These are phyloP conservation scores for Vireo altiloquus DNA, from an alignment of 2,113 vertebrate species.

Conservation along the genomic window DNA sequence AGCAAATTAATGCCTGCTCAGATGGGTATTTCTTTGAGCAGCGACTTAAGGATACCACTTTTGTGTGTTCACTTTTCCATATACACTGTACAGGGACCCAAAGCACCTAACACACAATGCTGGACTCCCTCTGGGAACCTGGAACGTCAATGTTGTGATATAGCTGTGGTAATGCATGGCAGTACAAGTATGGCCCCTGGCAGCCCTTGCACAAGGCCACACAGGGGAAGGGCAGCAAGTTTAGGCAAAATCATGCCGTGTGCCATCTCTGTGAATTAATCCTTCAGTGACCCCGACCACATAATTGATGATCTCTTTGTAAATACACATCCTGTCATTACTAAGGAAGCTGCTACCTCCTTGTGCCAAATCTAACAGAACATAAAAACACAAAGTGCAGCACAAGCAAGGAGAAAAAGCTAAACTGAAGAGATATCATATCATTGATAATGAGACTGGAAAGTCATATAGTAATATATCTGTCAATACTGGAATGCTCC, in stretches of 20 bases:
- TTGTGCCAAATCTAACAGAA: background rate
- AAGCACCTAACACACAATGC: background rate
- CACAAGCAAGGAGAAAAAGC: background rate
- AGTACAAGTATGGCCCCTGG: too few species aligned
- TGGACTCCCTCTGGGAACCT: background rate
- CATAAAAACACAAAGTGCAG: background rate
- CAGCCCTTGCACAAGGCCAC: background rate
- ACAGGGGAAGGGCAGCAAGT: background rate
- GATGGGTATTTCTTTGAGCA: background rate
- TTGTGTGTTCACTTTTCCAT: background rate
- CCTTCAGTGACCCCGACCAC: background rate
- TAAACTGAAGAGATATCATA: background rate
- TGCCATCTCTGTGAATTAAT: background rate
- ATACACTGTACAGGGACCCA: background rate
- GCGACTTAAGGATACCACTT: background rate
- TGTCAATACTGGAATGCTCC: background rate
- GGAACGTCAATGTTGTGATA: background rate
- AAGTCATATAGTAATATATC: background rate
- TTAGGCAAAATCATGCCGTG: background rate
- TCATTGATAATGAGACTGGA: background rate
- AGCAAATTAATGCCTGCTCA: background rate
- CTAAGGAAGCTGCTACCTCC: background rate
- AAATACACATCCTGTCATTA: fast-evolving
- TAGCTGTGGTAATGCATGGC: fast-evolving
- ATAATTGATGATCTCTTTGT: background rate